Base-by-base conservation (phyloP, 2,888 invertebrate genomes). In the Imbricaverruca yamaguchii region DNA sequence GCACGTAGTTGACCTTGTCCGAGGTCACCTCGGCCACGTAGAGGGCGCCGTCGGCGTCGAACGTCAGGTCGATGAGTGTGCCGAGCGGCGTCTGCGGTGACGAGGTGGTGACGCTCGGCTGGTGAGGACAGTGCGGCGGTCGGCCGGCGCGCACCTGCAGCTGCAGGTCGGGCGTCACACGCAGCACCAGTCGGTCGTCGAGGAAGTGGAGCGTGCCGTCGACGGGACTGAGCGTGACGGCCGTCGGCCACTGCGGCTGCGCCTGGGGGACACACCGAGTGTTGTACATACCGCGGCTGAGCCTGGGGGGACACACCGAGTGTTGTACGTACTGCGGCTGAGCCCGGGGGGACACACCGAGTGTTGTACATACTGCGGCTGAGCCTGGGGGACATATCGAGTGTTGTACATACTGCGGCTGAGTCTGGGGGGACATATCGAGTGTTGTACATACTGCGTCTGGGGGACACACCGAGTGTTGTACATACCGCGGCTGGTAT, bases 211-310 rank as follows among this genome's bases (percentile, higher is more conserved):
- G 89, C 0, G 95, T 93, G 81, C 96, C 96, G 87, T 98, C 98
- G 25, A 98, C 89, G 0, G 97, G 97, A 86, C 97, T 97, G 80
- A 98, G 89, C 0, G 97, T 93, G 83, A 99, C 89, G 53, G 96
- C 95, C n/a, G 97, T 97, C 3, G 99, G 98, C 98, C 98, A 99
- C 86, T 96, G 95, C 18, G 98, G 89, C 86, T 96, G 96, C 7
- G 97, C 92, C 90, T 92, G 55, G 59, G 59, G 7, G 12, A 59
- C 59, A 59, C 39, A 39, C 39, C 39, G 39, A 39, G 39, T 39
- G 39, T 1, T 39, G 39, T 39, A 39, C 39, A 4, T 39, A 39
- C 39, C 4, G 39, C 4, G 39, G 39, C n/a, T n/a, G n/a, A n/a
- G n/a, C n/a, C n/a, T n/a, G n/a, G n/a, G n/a, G n/a, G 39, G 39